phyloP scores from a whole-genome alignment of 2,113 vertebrate genomes.

The Saguinus midas region DNA sequence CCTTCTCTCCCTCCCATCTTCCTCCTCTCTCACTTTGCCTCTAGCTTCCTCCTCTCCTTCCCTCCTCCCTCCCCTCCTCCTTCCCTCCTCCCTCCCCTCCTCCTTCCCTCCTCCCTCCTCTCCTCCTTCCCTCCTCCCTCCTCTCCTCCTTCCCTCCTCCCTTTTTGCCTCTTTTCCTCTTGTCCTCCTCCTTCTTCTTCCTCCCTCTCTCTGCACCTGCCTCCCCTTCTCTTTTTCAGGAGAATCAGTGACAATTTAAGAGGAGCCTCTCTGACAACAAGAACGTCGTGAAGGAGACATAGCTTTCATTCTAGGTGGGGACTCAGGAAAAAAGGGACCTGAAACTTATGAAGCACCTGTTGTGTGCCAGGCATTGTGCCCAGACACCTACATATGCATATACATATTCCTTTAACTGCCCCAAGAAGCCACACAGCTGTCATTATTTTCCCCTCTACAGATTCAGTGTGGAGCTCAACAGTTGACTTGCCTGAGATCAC shows the following conservation, averaged over 20 bases:
- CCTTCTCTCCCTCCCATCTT: no score
- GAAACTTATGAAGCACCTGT: neutral
- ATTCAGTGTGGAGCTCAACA: neutral
- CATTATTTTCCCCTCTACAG: neutral
- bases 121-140: no score
- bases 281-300: neutral
- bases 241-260: neutral
- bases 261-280: neutral
- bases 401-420: no score
- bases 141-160: no score
- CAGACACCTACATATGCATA: neutral
- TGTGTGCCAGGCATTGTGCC: neutral
- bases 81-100: neutral
- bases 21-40: no score
- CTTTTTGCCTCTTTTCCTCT: no score
- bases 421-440: fast-evolving
- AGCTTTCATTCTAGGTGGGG: neutral
- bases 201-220: neutral
- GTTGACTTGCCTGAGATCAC: neutral
- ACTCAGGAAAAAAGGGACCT: neutral
- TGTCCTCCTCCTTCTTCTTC: no score
- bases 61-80: neutral
- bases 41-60: neutral
- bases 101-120: no score
- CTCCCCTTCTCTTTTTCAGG: neutral